These are phyloP conservation scores for Ispidina lecontei DNA, from an alignment of 2,797 vertebrate genomes.

Conservation along the genomic window DNA sequence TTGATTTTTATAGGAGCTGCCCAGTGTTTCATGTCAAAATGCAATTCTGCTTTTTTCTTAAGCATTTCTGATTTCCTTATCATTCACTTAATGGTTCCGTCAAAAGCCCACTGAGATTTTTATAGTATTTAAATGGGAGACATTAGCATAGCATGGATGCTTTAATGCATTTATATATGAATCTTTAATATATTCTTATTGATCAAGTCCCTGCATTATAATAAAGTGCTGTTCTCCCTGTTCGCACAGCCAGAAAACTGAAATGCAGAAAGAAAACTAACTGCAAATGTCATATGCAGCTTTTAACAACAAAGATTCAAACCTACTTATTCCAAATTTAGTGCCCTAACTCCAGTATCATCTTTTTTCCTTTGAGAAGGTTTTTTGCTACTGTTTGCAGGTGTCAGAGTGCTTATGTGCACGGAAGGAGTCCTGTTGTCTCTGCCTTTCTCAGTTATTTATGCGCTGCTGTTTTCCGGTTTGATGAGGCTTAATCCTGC, in stretches of 20 bases:
- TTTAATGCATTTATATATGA: not conserved
- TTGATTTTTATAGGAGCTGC: conserved; percentile 38
- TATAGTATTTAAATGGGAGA: conserved; percentile 8
- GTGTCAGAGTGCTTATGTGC: too few relatives aligned
- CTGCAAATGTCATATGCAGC: not conserved
- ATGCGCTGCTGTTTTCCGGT: not conserved
- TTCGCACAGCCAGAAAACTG: not conserved
- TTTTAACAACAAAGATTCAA: not conserved
- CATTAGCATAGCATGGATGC: conserved; percentile 4
- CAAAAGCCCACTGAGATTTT: conserved; percentile 23
- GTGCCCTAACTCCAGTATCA: not conserved
- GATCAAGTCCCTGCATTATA: not conserved
- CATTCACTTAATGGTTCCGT: not conserved
- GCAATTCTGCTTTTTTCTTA: not conserved
- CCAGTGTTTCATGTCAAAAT: conserved; percentile 12
- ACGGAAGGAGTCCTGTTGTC: not conserved
- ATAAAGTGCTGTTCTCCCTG: not conserved
- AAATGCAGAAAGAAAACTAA: not conserved
- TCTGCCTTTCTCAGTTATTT: not conserved
- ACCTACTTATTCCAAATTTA: not conserved
- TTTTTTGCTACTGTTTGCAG: not conserved
- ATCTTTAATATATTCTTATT: conserved; percentile 22
- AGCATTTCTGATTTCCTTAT: not conserved
- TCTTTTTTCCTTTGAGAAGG: not conserved
- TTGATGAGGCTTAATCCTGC: not conserved